Evolutionary conservation across 1,140 invertebrate species (phyloP).

Genomic region (Pogonomyrmex barbatus): DNA sequence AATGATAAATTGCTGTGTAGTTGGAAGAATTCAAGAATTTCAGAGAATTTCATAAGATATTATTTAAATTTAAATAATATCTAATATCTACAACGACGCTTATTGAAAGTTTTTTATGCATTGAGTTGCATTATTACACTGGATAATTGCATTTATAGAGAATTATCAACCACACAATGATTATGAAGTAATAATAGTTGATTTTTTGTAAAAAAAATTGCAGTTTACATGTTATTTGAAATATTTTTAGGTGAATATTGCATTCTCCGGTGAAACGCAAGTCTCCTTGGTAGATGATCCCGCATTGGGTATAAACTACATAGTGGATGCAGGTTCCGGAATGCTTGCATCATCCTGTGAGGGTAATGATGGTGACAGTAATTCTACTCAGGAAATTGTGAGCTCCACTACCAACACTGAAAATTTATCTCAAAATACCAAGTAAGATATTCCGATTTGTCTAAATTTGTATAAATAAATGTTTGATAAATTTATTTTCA

Average conservation of each 20-base stretch:
- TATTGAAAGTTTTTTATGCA: neutral
- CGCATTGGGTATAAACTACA: constrained; percentile 90
- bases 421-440: constrained; percentile 70
- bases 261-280: constrained; percentile 88
- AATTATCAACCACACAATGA: neutral
- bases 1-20: neutral
- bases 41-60: neutral
- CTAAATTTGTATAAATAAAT: neutral
- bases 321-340: constrained; percentile 87
- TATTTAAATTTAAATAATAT: constrained; percentile 18
- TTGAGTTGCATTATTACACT: neutral
- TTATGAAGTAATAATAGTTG: neutral
- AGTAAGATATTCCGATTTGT: constrained; percentile 62
- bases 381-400: constrained; percentile 62
- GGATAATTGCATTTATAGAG: neutral
- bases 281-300: constrained; percentile 91
- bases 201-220: neutral
- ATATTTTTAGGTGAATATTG: constrained; percentile 87
- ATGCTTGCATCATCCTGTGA: constrained; percentile 30
- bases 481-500: neutral
- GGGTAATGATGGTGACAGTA: constrained; percentile 57
- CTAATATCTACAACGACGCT: neutral
- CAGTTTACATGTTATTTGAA: constrained; percentile 30
- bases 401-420: constrained; percentile 58
- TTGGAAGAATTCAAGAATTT: neutral